Evolutionary conservation across 2,113 vertebrate genomes (phyloP).

Genomic region (Casuarius casuarius): DNA sequence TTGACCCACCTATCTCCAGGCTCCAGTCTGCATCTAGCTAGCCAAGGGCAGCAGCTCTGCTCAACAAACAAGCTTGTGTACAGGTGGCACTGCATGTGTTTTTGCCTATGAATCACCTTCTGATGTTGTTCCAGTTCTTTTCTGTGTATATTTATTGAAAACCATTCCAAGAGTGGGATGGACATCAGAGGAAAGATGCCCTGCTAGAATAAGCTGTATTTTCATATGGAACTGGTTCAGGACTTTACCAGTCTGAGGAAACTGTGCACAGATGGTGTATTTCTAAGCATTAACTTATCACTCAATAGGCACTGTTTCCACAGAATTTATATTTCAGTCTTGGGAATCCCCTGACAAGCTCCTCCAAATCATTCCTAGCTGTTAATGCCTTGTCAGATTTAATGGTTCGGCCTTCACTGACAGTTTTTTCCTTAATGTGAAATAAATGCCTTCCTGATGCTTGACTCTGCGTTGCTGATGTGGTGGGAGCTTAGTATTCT

Average conservation of each 20-base stretch:
- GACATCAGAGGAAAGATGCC: background rate
- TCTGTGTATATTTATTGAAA: background rate
- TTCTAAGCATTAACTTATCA: conserved; percentile 11
- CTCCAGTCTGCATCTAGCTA: background rate
- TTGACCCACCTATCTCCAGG: background rate
- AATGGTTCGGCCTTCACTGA: conserved; percentile 25
- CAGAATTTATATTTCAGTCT: conserved; percentile 5
- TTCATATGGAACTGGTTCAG: conserved; percentile 23
- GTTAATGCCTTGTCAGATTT: conserved; percentile 40
- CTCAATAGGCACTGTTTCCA: background rate
- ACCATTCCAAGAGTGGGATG: background rate
- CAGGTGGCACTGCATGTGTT: background rate
- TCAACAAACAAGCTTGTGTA: background rate
- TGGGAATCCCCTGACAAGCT: conserved; percentile 52
- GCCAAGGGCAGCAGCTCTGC: background rate
- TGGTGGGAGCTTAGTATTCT: background rate
- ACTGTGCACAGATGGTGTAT: background rate
- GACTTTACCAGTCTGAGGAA: background rate
- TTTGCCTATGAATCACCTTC: conserved; percentile 21
- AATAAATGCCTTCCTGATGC: conserved; percentile 58
- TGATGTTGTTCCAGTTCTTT: conserved; percentile 26
- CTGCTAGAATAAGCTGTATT: background rate
- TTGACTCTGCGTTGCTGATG: background rate
- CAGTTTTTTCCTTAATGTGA: conserved; percentile 7
- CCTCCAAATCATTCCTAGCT: conserved; percentile 32